A percentile compares a stretch with the other conserved stretches of the same genome.
Evolutionary conservation across 2,113 vertebrate genomes (phyloP).

Genomic region (Penelope pileata): DNA sequence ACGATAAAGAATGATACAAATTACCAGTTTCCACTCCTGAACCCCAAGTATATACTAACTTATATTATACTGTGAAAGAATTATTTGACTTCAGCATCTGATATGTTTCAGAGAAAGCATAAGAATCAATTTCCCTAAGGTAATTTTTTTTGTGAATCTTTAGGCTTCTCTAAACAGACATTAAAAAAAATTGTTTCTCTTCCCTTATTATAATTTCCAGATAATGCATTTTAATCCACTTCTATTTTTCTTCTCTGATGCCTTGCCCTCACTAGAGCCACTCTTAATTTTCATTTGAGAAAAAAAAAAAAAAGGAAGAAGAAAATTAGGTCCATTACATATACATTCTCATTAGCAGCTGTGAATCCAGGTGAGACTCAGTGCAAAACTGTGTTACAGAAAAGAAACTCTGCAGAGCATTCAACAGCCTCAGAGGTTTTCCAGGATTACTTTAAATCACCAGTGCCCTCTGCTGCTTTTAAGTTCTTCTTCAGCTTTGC

Average conservation of each 20-base stretch:
- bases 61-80: neutral
- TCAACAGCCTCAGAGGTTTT: neutral
- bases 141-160: neutral
- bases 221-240: neutral
- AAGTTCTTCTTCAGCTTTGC: neutral
- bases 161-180: neutral
- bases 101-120: neutral
- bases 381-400: neutral
- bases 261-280: neutral
- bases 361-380: neutral
- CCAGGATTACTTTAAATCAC: conserved; percentile 8
- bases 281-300: neutral
- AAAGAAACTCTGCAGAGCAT: neutral
- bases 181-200: neutral
- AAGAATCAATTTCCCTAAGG: neutral
- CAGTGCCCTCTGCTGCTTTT: conserved; percentile 59
- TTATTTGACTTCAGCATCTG: neutral
- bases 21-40: neutral
- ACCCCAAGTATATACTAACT: neutral
- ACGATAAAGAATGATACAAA: neutral
- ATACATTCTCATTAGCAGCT: neutral
- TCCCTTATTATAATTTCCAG: neutral
- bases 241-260: neutral
- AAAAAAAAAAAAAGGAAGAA: too few species aligned
- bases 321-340: neutral